These are phyloP conservation scores for Lycaena phlaeas DNA, from an alignment of 2,888 invertebrate genomes.

Conservation along the genomic window DNA sequence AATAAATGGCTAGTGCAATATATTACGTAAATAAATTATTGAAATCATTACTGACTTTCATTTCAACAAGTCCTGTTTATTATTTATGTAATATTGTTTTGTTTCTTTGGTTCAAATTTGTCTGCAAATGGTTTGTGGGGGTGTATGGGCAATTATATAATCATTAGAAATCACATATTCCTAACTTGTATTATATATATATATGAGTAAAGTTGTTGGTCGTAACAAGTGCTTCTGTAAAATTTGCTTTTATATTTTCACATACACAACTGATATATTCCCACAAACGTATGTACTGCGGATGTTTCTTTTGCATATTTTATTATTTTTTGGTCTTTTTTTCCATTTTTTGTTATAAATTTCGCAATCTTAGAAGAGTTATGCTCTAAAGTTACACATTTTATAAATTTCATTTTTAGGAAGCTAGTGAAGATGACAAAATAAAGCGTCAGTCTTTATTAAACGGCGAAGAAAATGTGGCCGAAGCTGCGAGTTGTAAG, in stretches of 20 bases:
- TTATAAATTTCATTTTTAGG: slow-evolving; percentile 47
- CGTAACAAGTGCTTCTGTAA: neutral
- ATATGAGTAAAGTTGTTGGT: neutral
- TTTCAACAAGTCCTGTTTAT: slow-evolving; percentile 59
- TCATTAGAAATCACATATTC: neutral
- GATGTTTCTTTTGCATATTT: slow-evolving; percentile 26
- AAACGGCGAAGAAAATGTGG: slow-evolving; percentile 60
- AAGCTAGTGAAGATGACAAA: slow-evolving; percentile 44
- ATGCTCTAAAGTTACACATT: slow-evolving; percentile 14
- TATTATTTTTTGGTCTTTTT: slow-evolving; percentile 26
- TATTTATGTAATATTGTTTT: slow-evolving; percentile 45
- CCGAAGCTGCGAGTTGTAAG: slow-evolving; percentile 48
- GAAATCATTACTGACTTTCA: slow-evolving; percentile 58
- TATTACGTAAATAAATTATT: slow-evolving; percentile 58
- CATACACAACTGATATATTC: slow-evolving; percentile 52
- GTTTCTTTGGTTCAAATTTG: slow-evolving; percentile 33
- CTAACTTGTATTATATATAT: no score
- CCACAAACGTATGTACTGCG: slow-evolving; percentile 50
- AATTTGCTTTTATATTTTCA: neutral
- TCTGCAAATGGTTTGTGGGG: slow-evolving; percentile 64
- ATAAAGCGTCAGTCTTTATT: slow-evolving; percentile 47
- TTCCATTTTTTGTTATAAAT: slow-evolving; percentile 17
- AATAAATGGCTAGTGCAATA: slow-evolving; percentile 47
- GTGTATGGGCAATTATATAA: slow-evolving; percentile 65
- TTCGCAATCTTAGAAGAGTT: slow-evolving; percentile 8